Evolutionary conservation across 2,113 vertebrate species (phyloP).

Genomic region (human): GRCh38 chr5:136002001-136002500

Average conservation of each 20-base stretch:
- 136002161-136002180: neutral
- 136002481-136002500: rapidly evolving
- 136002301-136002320: neutral
- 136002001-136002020: neutral
- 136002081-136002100: neutral
- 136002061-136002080: neutral
- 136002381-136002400: neutral
- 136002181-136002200: neutral
- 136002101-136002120: neutral
- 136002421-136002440: neutral
- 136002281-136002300: neutral
- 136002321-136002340: neutral
- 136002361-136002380: neutral
- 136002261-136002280: neutral
- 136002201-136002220: neutral
- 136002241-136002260: neutral
- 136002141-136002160: neutral
- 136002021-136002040: neutral
- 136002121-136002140: neutral
- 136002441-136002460: neutral
- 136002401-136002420: rapidly evolving
- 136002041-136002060: neutral
- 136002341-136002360: neutral
- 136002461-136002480: too few relatives aligned
- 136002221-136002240: neutral